A percentile compares a stretch with the other conserved stretches of the same genome.
Evolutionary conservation across 2,797 vertebrate genomes (phyloP).

Genomic region (Threskiornis aethiopicus): DNA sequence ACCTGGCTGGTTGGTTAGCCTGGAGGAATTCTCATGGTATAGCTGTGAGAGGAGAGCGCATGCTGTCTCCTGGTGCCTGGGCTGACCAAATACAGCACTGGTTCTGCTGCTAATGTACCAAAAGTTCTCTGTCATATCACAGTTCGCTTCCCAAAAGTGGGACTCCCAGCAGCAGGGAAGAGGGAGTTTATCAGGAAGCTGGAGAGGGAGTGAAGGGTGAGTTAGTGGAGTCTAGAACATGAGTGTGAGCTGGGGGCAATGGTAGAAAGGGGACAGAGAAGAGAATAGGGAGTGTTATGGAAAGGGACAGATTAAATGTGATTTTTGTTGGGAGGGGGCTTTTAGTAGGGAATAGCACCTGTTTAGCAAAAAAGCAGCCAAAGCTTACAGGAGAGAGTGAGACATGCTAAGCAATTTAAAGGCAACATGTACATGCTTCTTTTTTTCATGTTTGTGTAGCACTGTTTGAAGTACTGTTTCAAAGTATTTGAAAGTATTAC

Average conservation of each 20-base stretch:
- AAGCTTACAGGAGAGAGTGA: neutral
- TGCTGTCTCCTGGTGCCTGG: neutral
- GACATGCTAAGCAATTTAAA: neutral
- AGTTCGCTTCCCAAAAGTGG: neutral
- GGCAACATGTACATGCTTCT: neutral
- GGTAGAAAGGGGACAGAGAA: neutral
- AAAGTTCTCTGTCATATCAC: neutral
- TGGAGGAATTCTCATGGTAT: neutral
- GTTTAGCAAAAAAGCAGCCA: neutral
- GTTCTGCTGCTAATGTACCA: neutral
- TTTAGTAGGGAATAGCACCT: neutral
- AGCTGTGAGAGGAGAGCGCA: neutral
- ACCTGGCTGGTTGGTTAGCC: neutral
- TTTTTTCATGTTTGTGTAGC: neutral
- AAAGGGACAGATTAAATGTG: neutral
- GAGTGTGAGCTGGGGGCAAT: rapidly evolving
- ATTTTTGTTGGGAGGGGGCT: neutral
- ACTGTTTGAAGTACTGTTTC: neutral
- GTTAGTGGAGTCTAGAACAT: neutral
- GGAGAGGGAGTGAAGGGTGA: neutral
- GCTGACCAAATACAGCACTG: neutral
- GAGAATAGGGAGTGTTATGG: rapidly evolving
- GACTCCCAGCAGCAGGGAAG: neutral
- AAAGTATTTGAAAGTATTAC: neutral
- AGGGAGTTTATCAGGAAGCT: neutral